Evolutionary conservation across 2,888 invertebrate species (phyloP).

Genomic region (Abrostola tripartita): DNA sequence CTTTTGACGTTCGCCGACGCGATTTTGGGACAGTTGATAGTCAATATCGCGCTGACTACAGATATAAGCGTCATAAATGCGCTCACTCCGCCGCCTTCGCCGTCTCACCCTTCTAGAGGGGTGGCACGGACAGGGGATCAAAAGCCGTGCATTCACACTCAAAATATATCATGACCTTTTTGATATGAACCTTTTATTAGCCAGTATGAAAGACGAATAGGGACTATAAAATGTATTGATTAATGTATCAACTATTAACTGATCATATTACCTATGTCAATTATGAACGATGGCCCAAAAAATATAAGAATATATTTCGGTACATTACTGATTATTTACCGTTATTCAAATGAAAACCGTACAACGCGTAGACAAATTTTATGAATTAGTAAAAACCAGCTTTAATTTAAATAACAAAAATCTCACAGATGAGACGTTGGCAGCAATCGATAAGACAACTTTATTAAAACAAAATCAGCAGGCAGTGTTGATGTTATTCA

Average conservation of each 20-base stretch:
- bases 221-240: slow-evolving; percentile 39
- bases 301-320: neutral
- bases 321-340: neutral
- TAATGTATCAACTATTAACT: neutral
- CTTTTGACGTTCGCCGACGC: slow-evolving; percentile 27
- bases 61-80: slow-evolving; percentile 55
- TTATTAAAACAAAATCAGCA: neutral
- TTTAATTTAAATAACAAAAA: neutral
- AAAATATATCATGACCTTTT: slow-evolving; percentile 66
- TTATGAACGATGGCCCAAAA: too few species aligned
- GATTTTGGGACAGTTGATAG: slow-evolving; percentile 43
- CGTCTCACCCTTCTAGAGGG: slow-evolving; percentile 45
- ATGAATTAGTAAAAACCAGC: neutral
- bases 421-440: neutral
- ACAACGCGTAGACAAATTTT: neutral
- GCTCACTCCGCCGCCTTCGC: slow-evolving; percentile 45
- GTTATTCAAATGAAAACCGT: slow-evolving; percentile 1
- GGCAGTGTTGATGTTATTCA: neutral
- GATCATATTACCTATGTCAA: too few species aligned
- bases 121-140: slow-evolving; percentile 64
- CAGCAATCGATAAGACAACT: neutral
- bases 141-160: slow-evolving; percentile 68
- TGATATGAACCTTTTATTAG: slow-evolving; percentile 62
- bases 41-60: slow-evolving; percentile 49
- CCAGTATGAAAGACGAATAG: slow-evolving; percentile 40